Base-by-base conservation (phyloP, 2,113 vertebrate genomes). In the Oplegnathus fasciatus region DNA sequence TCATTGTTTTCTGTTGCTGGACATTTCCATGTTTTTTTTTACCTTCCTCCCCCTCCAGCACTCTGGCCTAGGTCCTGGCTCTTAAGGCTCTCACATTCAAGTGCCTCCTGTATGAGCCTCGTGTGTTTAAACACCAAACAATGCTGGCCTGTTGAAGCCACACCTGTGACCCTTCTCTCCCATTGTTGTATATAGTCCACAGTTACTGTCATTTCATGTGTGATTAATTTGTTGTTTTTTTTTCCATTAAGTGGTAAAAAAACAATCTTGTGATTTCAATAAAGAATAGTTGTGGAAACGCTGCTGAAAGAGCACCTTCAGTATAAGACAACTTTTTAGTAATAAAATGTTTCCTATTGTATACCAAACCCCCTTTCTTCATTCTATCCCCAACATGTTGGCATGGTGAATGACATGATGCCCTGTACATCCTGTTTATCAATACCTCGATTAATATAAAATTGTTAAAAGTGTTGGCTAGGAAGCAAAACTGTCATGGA, bases 331-430 rank as follows among this genome's bases (percentile, higher is more conserved):
- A 91, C 88, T 93, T 95, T 93, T 95, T 95, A 93, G 92, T 95
- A 95, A 95, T 96, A 95, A 96, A 95, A 93, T 89, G 88, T 94
- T 95, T 94, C 92, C 89, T 90, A 93, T 93, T 92, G 80, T 93
- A 86, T 72, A 92, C 88, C 48, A 80, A 84, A 46, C 46, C 22
- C 32, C 11, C 60, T 54, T 88, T 86, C 42, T 85, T 92, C 22
- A 28, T 85, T 92, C 78, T 8, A 68, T 66, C 28, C n/a, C 57
- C 46, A 62, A 24, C 26, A 55, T 64, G 30, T 32, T 28, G 40
- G 52, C 30, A 40, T 48, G 42, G 5, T 32, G 15, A n/a, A n/a
- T 24, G 11, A 17, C 13, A 1, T 40, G 7, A 20, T 8, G n/a
- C 20, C 30, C 18, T 44, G 26, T 14, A 32, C 67, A 34, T 55